Conservation (phyloP, 2,888 invertebrate species). For the Carpatolechia fugitivella region DNA sequence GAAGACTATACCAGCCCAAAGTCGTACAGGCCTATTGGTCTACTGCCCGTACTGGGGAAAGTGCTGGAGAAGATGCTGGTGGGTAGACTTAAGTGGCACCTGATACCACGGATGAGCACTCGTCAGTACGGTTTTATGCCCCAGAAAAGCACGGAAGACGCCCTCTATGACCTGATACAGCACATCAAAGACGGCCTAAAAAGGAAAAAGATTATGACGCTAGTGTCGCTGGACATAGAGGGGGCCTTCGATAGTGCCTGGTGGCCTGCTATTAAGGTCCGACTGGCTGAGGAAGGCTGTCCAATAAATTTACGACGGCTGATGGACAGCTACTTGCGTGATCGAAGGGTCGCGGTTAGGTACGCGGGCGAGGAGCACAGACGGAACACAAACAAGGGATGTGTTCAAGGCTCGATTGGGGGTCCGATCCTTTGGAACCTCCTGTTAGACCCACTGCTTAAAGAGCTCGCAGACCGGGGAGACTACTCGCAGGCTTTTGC, state of each 20-base stretch:
- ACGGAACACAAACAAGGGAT: not conserved
- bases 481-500: too few species aligned
- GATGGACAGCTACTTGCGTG: constrained; percentile 4
- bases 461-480: too few species aligned
- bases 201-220: not conserved
- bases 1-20: not conserved
- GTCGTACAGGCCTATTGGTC: not conserved
- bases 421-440: not conserved
- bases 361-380: not conserved
- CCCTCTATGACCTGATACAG: constrained; percentile 3
- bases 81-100: not conserved
- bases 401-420: not conserved
- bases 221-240: constrained; percentile 7
- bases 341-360: constrained; percentile 2
- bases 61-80: constrained; percentile 1
- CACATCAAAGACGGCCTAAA: not conserved
- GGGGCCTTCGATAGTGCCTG: constrained; percentile 12
- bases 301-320: constrained; percentile 1
- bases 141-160: constrained; percentile 6
- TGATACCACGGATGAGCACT: not conserved
- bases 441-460: too few species aligned
- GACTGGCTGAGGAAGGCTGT: constrained; percentile 6
- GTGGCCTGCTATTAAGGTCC: constrained; percentile 10
- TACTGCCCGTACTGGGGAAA: not conserved
- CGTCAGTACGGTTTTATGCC: constrained; percentile 6